Evolutionary conservation across 2,113 vertebrate species (phyloP).

Genomic region (Sander lucioperca): DNA sequence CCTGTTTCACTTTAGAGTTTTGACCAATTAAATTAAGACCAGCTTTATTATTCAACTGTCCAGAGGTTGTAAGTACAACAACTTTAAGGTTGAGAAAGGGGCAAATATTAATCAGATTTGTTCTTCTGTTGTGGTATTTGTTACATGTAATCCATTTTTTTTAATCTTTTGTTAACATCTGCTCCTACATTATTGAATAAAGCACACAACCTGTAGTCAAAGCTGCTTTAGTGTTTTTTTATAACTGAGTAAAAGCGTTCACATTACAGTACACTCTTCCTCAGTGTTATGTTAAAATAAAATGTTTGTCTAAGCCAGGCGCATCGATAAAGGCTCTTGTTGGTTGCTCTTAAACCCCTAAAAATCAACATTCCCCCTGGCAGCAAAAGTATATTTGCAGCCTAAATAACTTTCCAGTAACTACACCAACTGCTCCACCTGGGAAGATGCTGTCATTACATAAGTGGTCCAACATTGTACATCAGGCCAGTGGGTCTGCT

Average conservation of each 20-base stretch:
- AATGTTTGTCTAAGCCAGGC: background rate
- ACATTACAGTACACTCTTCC: background rate
- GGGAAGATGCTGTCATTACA: background rate
- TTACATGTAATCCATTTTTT: background rate
- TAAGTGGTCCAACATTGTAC: background rate
- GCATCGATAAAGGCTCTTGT: background rate
- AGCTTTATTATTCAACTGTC: background rate
- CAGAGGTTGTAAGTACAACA: background rate
- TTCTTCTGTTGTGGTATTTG: background rate
- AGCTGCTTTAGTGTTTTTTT: background rate
- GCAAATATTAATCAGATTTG: background rate
- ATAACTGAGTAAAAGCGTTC: background rate
- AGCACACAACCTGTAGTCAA: background rate
- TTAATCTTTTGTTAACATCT: background rate
- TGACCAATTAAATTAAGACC: background rate
- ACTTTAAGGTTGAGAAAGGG: background rate
- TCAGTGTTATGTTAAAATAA: background rate
- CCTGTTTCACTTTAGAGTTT: background rate
- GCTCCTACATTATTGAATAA: constrained; percentile 2
- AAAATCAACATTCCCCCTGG: background rate
- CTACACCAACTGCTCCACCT: background rate
- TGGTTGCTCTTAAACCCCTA: background rate
- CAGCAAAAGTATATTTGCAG: background rate
- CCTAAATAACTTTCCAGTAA: background rate
- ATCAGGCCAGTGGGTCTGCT: background rate